Evolutionary conservation across 2,113 vertebrate species (phyloP), one percentile per base, ranked within the genome.

Genomic region (Blennius ocellaris): DNA sequence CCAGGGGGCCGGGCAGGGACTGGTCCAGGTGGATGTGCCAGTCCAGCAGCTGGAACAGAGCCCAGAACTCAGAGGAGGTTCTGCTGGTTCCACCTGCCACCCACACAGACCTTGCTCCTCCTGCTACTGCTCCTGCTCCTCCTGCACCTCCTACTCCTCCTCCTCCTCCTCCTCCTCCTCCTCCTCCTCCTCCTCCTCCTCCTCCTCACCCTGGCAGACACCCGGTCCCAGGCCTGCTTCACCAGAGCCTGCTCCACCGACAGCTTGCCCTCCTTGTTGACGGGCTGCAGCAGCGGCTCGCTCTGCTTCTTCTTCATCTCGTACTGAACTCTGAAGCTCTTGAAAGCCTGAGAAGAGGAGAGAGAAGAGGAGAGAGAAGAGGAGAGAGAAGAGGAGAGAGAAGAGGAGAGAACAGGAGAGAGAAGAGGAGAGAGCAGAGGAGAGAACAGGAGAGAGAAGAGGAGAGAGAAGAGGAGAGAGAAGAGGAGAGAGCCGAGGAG

Each of bases 1-100:
- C 97, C 90, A 99, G 89, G 45, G 96, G 96, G 7, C 94, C 95
- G 16, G 98, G 98, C 63, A 99, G 94, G 70, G 96, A 96, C 83
- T 97, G 97, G 90, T 99, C 98, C 79, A 99, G 96, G 76, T 96
- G 93, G 62, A 96, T 92, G 52, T 97, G 98, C 98, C 98, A 99
- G 71, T 99, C 97, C 61, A 96, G 90, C 79, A 99, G 93, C 97
- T 99, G 77, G 64, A 92, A 87, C 90, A 84, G 56, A 79, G 87
- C 44, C 15, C 61, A 54, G 69, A 75, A 59, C 7, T 39, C 48
- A 47, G 47, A 76, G 57, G 37, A 76, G n/a, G 50, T 39, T 41
- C 40, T 11, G 37, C 40, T 67, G 62, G 69, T 50, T 61, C 41
- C 65, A 81, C 21, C 21, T 30, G 21, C 21, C 21, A 2, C 21